Conservation (phyloP, 1,140 invertebrate species). For the Tetramorium alpestre region DNA sequence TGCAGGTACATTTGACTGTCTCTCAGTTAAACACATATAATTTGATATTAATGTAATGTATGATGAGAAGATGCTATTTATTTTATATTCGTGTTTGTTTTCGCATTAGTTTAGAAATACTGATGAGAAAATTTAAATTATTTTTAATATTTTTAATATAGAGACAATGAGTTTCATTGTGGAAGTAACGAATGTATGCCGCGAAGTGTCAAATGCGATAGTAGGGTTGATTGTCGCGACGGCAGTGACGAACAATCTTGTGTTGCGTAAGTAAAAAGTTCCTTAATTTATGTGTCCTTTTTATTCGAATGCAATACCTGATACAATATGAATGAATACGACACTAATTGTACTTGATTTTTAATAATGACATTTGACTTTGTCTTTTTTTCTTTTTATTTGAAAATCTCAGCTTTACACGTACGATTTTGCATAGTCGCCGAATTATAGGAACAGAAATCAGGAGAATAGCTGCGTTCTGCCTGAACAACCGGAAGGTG, state of each 20-base stretch:
- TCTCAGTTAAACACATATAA: not conserved
- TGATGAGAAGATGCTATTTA: not conserved
- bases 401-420: not conserved
- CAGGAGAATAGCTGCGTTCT: slow-evolving; percentile 61
- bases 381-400: not conserved
- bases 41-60: not conserved
- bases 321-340: not conserved
- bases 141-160: slow-evolving; percentile 26
- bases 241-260: slow-evolving; percentile 55
- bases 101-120: not conserved
- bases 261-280: slow-evolving; percentile 35
- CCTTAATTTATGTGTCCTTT: not conserved
- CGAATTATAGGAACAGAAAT: slow-evolving; percentile 22
- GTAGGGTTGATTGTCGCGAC: slow-evolving; percentile 63
- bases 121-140: slow-evolving; percentile 18
- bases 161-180: slow-evolving; percentile 60
- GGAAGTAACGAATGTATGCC: slow-evolving; percentile 60
- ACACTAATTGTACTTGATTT: not conserved
- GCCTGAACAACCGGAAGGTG: slow-evolving; percentile 68
- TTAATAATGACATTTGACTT: not conserved
- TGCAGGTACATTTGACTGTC: slow-evolving; percentile 12
- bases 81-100: not conserved
- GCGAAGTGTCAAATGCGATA: slow-evolving; percentile 46
- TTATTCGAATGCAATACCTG: not conserved
- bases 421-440: not conserved